Percentiles rank a stretch among this genome's conserved stretches.
These are phyloP conservation scores for Aporophyla nigra DNA, from an alignment of 2,888 invertebrate species.

Conservation along the genomic window DNA sequence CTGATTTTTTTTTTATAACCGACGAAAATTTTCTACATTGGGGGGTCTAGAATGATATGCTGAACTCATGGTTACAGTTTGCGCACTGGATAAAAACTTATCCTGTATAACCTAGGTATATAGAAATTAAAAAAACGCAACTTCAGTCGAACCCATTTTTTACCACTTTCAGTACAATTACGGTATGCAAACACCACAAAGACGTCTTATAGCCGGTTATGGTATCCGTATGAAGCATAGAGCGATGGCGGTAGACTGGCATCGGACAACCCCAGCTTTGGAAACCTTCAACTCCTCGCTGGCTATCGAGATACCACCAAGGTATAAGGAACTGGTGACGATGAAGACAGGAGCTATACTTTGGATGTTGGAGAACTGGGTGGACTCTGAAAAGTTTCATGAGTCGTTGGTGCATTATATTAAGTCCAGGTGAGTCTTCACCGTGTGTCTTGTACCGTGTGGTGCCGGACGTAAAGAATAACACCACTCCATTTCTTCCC, in stretches of 20 bases:
- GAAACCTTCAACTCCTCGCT: conserved; percentile 80
- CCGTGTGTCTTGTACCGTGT: too few species aligned
- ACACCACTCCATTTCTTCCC: too few species aligned
- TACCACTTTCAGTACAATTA: conserved; percentile 77
- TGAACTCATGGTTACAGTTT: too few species aligned
- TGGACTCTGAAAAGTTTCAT: conserved; percentile 81
- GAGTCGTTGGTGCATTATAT: conserved; percentile 83
- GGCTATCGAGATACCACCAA: conserved; percentile 80
- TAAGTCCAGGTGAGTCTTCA: conserved; percentile 74
- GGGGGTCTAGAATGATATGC: too few species aligned
- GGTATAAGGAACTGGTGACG: conserved; percentile 81
- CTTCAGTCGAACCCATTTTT: neutral
- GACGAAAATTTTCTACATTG: too few species aligned
- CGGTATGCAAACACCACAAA: conserved; percentile 64
- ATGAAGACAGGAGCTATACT: conserved; percentile 86
- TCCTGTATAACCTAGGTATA: neutral
- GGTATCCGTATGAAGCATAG: conserved; percentile 82
- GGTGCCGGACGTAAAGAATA: too few species aligned
- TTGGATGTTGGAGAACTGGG: conserved; percentile 89
- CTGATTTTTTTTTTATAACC: too few species aligned
- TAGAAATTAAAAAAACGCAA: neutral
- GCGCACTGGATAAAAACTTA: too few species aligned
- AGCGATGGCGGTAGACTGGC: conserved; percentile 85
- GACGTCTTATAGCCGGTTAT: conserved; percentile 74
- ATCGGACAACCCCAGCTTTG: conserved; percentile 79